Evolutionary conservation across 2,888 invertebrate genomes (phyloP), one percentile per base, ranked within the genome.

Genomic region (Phortica okadai): DNA sequence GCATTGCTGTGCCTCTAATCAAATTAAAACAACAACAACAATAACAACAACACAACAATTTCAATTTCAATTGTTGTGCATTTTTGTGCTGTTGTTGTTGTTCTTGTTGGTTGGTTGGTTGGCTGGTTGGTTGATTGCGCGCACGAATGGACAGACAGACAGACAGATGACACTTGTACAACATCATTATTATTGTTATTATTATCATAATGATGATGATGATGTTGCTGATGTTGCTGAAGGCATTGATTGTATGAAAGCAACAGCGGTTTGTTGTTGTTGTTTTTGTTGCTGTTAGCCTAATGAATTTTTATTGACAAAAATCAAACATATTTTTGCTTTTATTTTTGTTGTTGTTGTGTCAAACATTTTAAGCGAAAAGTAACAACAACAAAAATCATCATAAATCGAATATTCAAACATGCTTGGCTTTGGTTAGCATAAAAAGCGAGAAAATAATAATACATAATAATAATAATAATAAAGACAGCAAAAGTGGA

Each of bases 211-310:
- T 14, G 3, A 14, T 10, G 11, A 54, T 14, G 11, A n/a, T n/a
- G 54, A 1, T 21, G 21, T 1, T 21, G 21, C 1, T 14, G 3
- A 14, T 10, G 11, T 5, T 14, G 11, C 2, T n/a, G 54, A 4
- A 33, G 33, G 33, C 33, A 50, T 59, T 50, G 25, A 70, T 70
- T 70, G 21, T 25, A 45, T 42, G n/a, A 70, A 70, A 50, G 50
- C 33, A 11, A 70, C 45, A 70, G 50, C 33, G 5, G 69, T 50
- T 70, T 70, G 50, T 50, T 50, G 50, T 50, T 50, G 50, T 6
- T 50, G 14, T 8, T 50, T 1, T 50, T 50, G 3, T 6, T 50
- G 14, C 10, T 50, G 50, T 14, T 50, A 50, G 50, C 50, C 50
- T 11, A 50, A 50, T 33, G 33, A 33, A 33, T 33, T 33, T 33